phyloP scores from a whole-genome alignment of 2,888 invertebrate species.

The Cactoblastis cactorum region DNA sequence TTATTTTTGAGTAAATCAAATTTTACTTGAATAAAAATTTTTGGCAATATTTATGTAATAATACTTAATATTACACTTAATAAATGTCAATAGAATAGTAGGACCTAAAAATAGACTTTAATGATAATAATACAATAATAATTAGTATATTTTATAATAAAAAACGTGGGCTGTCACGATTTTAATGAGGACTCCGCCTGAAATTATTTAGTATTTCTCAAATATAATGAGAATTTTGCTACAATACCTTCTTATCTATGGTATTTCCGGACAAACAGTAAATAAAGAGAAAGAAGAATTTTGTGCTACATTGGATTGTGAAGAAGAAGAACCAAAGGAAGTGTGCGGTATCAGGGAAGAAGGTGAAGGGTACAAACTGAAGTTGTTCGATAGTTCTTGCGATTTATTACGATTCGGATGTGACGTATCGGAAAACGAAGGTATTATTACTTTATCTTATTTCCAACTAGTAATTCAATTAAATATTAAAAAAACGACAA shows the following conservation, averaged over 20 bases:
- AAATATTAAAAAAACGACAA: too few species aligned
- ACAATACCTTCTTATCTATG: neutral
- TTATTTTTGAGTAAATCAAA: too few species aligned
- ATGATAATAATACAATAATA: too few species aligned
- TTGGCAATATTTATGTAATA: too few species aligned
- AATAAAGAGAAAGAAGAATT: conserved; percentile 30
- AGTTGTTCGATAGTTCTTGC: conserved; percentile 54
- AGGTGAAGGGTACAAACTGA: conserved; percentile 34
- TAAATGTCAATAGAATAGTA: too few species aligned
- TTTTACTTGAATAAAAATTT: too few species aligned
- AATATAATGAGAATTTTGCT: neutral
- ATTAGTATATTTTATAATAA: too few species aligned
- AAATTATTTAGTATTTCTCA: neutral
- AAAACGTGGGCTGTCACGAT: too few species aligned
- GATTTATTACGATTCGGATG: conserved; percentile 51
- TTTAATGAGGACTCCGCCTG: neutral
- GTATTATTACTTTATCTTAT: too few species aligned
- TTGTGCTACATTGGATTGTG: conserved; percentile 41
- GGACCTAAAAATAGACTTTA: too few species aligned
- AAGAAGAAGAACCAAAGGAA: conserved; percentile 17
- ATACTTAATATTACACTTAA: too few species aligned
- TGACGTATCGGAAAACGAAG: conserved; percentile 32
- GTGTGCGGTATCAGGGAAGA: conserved; percentile 51
- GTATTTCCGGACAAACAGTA: neutral
- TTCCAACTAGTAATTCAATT: too few species aligned